Percentiles rank a stretch among this genome's conserved stretches.
phyloP scores from a whole-genome alignment of 2,797 vertebrate species.

The Erithacus rubecula region DNA sequence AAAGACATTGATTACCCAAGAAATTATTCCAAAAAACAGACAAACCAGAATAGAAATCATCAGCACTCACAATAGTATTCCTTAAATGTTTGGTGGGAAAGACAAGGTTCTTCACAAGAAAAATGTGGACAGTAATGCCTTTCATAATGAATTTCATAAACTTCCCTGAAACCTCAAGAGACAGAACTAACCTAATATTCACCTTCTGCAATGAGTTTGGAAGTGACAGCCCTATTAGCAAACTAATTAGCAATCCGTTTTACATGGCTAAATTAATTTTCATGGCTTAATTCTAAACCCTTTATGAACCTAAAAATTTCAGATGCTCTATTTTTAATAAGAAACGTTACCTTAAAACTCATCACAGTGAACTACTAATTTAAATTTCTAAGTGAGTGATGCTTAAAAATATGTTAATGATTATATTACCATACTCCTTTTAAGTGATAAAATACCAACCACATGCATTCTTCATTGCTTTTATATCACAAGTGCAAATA shows the following conservation, averaged over 20 bases:
- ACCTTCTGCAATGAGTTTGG: constrained; percentile 15
- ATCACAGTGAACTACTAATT: neutral
- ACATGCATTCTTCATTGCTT: neutral
- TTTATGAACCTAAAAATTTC: constrained; percentile 9
- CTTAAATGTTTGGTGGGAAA: neutral
- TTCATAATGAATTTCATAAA: neutral
- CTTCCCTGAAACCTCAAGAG: neutral
- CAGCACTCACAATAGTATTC: neutral
- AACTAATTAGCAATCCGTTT: constrained; percentile 44
- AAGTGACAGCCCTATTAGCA: constrained; percentile 32
- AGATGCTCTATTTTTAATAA: neutral
- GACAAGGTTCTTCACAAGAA: neutral
- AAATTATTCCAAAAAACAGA: neutral
- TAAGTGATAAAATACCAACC: neutral
- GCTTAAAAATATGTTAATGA: neutral
- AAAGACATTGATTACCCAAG: neutral
- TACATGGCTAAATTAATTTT: constrained; percentile 31
- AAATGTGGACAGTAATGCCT: neutral
- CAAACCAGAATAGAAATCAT: neutral
- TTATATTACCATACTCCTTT: neutral
- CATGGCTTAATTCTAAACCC: constrained; percentile 15
- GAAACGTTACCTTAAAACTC: neutral
- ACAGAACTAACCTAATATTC: constrained; percentile 18
- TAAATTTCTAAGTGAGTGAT: neutral
- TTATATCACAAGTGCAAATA: neutral